A percentile compares a stretch with the other conserved stretches of the same genome.
Conservation (phyloP, 2,888 invertebrate species). For the Pherbina coryleti region DNA sequence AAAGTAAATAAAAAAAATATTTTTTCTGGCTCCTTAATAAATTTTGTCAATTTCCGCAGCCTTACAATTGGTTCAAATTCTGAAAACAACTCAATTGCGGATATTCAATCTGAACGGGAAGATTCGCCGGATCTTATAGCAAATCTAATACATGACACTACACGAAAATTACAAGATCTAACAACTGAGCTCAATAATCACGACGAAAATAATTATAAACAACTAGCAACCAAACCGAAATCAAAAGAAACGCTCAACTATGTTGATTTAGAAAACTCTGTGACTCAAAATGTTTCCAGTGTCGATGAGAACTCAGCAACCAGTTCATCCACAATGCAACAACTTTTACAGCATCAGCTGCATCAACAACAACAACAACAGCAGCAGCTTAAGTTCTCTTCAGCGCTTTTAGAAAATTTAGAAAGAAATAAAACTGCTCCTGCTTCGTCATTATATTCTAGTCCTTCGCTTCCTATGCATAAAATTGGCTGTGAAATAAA, state of each 20-base stretch:
- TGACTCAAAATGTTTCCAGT: background rate
- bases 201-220: slow-evolving; percentile 51
- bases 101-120: slow-evolving; percentile 62
- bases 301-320: background rate
- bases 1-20: slow-evolving; percentile 70
- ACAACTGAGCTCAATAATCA: slow-evolving; percentile 62
- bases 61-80: slow-evolving; percentile 62
- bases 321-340: slow-evolving; percentile 13
- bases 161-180: slow-evolving; percentile 60
- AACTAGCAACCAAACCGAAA: slow-evolving; percentile 1
- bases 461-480: slow-evolving; percentile 25
- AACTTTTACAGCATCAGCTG: slow-evolving; percentile 23
- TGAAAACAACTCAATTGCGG: slow-evolving; percentile 65
- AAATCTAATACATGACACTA: slow-evolving; percentile 60
- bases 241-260: background rate
- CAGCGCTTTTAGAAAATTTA: background rate
- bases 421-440: slow-evolving; percentile 6
- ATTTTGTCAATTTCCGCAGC: slow-evolving; percentile 49
- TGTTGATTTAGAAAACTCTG: background rate
- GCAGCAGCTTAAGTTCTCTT: background rate
- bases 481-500: slow-evolving; percentile 38
- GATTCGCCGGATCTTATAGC: slow-evolving; percentile 58
- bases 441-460: slow-evolving; percentile 24
- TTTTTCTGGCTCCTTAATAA: background rate
- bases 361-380: slow-evolving; percentile 22